Base-by-base conservation (phyloP, 2,888 invertebrate species). In the Dynastes maya region DNA sequence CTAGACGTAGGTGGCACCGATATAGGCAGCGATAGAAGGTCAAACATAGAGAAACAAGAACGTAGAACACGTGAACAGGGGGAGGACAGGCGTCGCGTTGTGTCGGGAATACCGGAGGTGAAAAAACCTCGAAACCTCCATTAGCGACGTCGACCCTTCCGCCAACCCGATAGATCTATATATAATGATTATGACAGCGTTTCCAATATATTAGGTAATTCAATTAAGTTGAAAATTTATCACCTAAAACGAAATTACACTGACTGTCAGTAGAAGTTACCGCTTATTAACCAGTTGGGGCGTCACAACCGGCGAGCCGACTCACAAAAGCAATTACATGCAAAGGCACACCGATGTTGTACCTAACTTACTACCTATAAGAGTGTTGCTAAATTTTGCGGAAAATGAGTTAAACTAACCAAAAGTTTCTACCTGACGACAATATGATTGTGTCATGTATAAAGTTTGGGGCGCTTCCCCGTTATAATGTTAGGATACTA, bases 341-440 rank as follows among this genome's bases (percentile, higher is more conserved):
- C 78, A 76, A 79, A 79, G 51, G 68, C 78, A 76, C 67, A 53
- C 72, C 61, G 76, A 79, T 53, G 67, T 75, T 53, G 45, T 53
- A 53, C 53, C 53, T n/a, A 53, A 53, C 53, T 53, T 53, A 16
- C 53, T 53, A 49, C 49, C 16, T 68, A 49, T 22, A 79, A 76
- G 76, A 79, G 78, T 76, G 65, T 78, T 65, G 78, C 76, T 58
- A 79, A 79, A 79, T 79, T 79, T 68, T 76, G 61, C 63, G 70
- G 78, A 79, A 79, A 79, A 79, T 76, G 76, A 75, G 78, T 76
- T 79, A 79, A 70, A 79, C 78, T 76, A 79, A 79, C 78, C 78
- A 63, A 79, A 79, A 79, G 68, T 79, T 79, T 76, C 68, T 76
- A 68, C 78, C 76, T 76, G 71, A 70, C 68, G 78, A 79, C 78